Evolutionary conservation across 2,113 vertebrate species (phyloP), one percentile per base, ranked within the genome.

Genomic region (Syrmaticus mikado): DNA sequence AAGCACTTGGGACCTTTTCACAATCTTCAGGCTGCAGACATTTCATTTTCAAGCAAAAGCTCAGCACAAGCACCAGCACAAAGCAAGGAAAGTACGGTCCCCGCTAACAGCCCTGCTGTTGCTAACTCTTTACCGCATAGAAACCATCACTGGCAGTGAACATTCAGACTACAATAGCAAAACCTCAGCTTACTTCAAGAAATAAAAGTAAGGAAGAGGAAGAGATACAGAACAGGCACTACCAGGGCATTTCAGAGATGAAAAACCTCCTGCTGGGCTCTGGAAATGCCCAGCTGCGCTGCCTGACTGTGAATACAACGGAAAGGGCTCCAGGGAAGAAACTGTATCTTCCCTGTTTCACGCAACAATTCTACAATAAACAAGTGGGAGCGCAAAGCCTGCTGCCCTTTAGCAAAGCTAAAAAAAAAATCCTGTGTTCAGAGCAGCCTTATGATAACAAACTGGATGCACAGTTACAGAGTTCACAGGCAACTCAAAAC

Each of bases 391-490:
- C 30, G 66, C 61, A 91, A 94, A 83, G 58, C 40, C 75, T 65
- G 48, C 43, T 86, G 73, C 65, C 87, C 80, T 81, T 58, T 68
- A 88, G 83, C 82, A 81, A 68, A 17, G 30, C 88, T 67, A 43
- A 32, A 57, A 88, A 93, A 91, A 48, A 50, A 38, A 38, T 38
- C 60, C 81, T 53, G 50, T 57, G 68, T 71, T 77, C 68, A 83
- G 61, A 90, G 79, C 48, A 91, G 65, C 38, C 46, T 72, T 72
- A 86, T 65, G 90, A 52, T 52, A 90, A 94, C 58, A 92, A 87
- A 89, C 65, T 83, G 70, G 16, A 53, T 48, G 43, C 70, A 78
- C 48, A 67, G 48, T 21, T 79, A 92, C 41, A 66, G 71, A 93
- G 74, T 72, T 94, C 87, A 83, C 48, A 85, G 40, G 43, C 72